A percentile compares a stretch with the other conserved stretches of the same genome.
phyloP scores from a whole-genome alignment of 1,140 invertebrate species.

The Mercenaria mercenaria region DNA sequence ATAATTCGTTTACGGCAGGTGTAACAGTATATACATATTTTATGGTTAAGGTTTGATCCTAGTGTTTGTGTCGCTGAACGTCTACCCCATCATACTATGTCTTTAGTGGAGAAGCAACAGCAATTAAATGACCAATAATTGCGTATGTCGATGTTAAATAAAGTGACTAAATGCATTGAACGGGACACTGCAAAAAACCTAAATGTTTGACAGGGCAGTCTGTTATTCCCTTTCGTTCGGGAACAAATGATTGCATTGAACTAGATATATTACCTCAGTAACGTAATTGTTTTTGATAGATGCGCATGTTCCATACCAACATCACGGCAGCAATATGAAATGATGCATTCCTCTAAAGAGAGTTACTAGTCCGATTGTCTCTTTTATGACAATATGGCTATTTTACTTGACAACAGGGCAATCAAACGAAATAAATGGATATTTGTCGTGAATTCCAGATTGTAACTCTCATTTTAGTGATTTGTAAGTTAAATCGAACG shows the following conservation, averaged over 20 bases:
- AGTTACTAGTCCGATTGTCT: neutral
- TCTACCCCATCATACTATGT: too few species aligned
- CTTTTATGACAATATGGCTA: slow-evolving; percentile 52
- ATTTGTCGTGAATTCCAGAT: slow-evolving; percentile 30
- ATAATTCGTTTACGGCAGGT: too few species aligned
- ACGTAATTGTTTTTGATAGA: slow-evolving; percentile 21
- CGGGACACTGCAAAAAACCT: too few species aligned
- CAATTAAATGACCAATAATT: too few species aligned
- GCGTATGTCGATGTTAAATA: too few species aligned
- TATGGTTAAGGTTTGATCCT: too few species aligned
- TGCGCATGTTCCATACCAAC: neutral
- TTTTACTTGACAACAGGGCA: slow-evolving; percentile 45
- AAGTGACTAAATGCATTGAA: too few species aligned
- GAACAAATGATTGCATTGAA: neutral
- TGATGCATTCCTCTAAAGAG: slow-evolving; percentile 45
- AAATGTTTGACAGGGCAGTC: too few species aligned
- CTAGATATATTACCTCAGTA: neutral
- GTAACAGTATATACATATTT: too few species aligned
- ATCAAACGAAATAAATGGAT: slow-evolving; percentile 53
- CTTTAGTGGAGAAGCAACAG: too few species aligned
- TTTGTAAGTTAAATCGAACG: slow-evolving; percentile 67
- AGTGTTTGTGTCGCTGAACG: too few species aligned
- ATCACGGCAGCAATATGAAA: slow-evolving; percentile 42
- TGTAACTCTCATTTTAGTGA: slow-evolving; percentile 30
- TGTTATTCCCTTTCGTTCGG: too few species aligned